Evolutionary conservation across 1,140 invertebrate genomes (phyloP).

Genomic region (Littorina saxatilis): DNA sequence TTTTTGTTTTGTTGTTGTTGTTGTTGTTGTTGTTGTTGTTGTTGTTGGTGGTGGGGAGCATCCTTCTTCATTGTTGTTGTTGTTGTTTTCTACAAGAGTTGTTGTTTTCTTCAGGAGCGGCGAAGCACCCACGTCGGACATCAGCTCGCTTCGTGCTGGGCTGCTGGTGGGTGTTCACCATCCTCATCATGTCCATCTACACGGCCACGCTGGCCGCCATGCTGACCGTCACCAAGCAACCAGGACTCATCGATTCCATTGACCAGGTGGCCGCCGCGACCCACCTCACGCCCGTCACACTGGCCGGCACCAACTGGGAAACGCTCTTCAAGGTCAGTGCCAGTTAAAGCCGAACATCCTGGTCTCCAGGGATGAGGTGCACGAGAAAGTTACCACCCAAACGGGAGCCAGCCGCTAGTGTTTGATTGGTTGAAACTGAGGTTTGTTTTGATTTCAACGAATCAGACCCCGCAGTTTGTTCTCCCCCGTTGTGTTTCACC

Average conservation of each 20-base stretch:
- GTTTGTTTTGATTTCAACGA: too few species aligned
- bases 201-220: slow-evolving; percentile 53
- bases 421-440: too few species aligned
- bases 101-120: slow-evolving; percentile 76
- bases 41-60: too few species aligned
- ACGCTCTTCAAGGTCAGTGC: slow-evolving; percentile 86
- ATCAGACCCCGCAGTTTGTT: too few species aligned
- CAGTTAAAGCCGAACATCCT: background rate
- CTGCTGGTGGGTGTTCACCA: slow-evolving; percentile 51
- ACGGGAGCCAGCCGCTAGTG: too few species aligned
- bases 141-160: slow-evolving; percentile 74
- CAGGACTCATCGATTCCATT: slow-evolving; percentile 44
- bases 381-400: too few species aligned
- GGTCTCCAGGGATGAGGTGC: slow-evolving; percentile 45
- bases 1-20: too few species aligned
- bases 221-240: slow-evolving; percentile 42
- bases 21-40: too few species aligned
- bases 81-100: too few species aligned
- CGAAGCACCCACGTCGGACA: slow-evolving; percentile 77
- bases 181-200: slow-evolving; percentile 49
- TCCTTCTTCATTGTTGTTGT: too few species aligned
- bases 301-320: slow-evolving; percentile 92
- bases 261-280: slow-evolving; percentile 37
- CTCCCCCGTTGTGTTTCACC: too few species aligned
- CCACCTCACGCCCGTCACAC: slow-evolving; percentile 88